Base-by-base conservation (phyloP, 2,113 vertebrate species). In the Trogon melanurus region DNA sequence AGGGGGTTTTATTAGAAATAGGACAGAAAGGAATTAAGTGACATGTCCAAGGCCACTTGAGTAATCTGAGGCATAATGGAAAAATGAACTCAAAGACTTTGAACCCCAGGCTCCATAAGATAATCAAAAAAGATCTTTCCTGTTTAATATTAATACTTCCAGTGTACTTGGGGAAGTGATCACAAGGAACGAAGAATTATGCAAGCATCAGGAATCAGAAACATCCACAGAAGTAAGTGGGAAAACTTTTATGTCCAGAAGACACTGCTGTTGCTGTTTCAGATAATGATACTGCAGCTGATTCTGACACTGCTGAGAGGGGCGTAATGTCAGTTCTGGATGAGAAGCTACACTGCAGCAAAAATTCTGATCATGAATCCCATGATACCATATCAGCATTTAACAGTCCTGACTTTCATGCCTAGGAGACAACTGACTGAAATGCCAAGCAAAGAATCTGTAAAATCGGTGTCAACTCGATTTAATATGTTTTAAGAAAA, bases 311-410 rank as follows among this genome's bases (percentile, higher is more conserved):
- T 95, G 91, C 94, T 81, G 81, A 96, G 88, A 91, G 57, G 93
- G 95, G 89, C 32, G 48, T 96, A 97, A 97, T 96, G 97, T 98
- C 97, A 98, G 95, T 96, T 97, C 96, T 96, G 97, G 95, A 97
- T 95, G 96, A 98, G 88, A 91, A 91, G 80, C 80, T 95, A 51
- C 81, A 89, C 79, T 93, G 87, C 54, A 94, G 96, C 91, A 95
- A 97, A 96, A 97, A 96, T 97, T 97, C 96, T 95, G 96, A 97
- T 98, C 96, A 97, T 95, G 96, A 97, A 94, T 98, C 97, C 97
- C 97, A 48, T 91, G 97, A 93, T 92, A 97, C 97, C 95, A 65
- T 88, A 95, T 97, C 97, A 98, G 86, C 96, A 95, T 97, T 97
- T 98, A 97, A 94, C 94, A 96, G 84, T 93, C 91, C 89, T 92